Percentiles rank a stretch among this genome's conserved stretches.
These are phyloP conservation scores for Chiloscyllium punctatum DNA, from an alignment of 2,797 vertebrate genomes.

Conservation along the genomic window DNA sequence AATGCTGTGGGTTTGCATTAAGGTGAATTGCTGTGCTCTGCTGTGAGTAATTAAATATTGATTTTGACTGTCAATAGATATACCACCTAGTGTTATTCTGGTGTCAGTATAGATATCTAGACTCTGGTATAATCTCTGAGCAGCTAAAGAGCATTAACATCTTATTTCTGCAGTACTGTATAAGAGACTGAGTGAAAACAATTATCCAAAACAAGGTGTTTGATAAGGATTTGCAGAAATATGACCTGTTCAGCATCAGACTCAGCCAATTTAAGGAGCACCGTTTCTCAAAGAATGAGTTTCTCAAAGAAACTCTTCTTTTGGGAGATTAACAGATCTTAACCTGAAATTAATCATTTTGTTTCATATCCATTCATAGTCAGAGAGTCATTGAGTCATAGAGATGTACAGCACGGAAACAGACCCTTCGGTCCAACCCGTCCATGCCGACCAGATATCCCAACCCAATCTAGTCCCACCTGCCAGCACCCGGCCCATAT, in stretches of 20 bases:
- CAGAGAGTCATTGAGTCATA: too few relatives aligned
- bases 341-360: neutral
- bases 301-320: too few relatives aligned
- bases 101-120: slow-evolving; percentile 50
- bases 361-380: neutral
- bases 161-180: slow-evolving; percentile 16
- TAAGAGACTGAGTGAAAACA: neutral
- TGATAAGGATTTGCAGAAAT: neutral
- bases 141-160: slow-evolving; percentile 50
- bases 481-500: too few relatives aligned
- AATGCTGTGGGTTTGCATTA: slow-evolving; percentile 48
- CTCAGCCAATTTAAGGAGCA: neutral
- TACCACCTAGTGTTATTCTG: slow-evolving; percentile 54
- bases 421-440: too few relatives aligned
- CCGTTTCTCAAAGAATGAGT: neutral
- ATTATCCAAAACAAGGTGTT: neutral
- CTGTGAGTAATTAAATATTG: slow-evolving; percentile 77
- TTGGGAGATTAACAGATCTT: neutral
- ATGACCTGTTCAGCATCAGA: neutral
- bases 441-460: too few relatives aligned
- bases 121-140: slow-evolving; percentile 61
- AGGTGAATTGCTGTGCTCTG: slow-evolving; percentile 53
- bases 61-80: slow-evolving; percentile 65
- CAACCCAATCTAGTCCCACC: too few relatives aligned
- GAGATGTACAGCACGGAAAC: too few relatives aligned